phyloP scores from a whole-genome alignment of 2,113 vertebrate genomes.

The Alethe diademata region DNA sequence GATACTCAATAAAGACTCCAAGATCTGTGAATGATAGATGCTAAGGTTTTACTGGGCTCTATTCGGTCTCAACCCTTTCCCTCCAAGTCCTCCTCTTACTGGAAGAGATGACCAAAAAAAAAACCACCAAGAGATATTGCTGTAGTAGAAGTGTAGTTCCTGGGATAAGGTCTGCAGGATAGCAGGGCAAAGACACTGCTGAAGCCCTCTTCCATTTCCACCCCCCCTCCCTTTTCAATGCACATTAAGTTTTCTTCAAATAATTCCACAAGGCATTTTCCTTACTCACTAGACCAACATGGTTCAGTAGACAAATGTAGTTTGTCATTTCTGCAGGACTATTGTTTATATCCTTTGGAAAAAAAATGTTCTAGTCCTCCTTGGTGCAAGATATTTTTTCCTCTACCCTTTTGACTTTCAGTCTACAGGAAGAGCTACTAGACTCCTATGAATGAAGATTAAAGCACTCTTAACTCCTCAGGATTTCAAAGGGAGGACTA shows the following conservation, averaged over 20 bases:
- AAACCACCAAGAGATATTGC: neutral
- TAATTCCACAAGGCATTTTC: conserved; percentile 35
- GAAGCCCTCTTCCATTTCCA: neutral
- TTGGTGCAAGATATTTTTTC: neutral
- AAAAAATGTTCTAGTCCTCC: neutral
- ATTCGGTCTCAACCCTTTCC: neutral
- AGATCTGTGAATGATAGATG: neutral
- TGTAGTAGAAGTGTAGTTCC: neutral
- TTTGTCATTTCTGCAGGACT: conserved; percentile 37
- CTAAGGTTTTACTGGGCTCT: neutral
- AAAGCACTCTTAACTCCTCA: neutral
- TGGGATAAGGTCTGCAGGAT: neutral
- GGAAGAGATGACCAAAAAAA: neutral
- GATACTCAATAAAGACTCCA: neutral
- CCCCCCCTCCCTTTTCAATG: neutral
- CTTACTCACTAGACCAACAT: conserved; percentile 20
- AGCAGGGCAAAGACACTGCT: neutral
- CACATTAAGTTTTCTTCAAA: neutral
- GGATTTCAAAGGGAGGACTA: neutral
- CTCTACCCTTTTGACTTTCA: neutral
- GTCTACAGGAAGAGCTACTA: neutral
- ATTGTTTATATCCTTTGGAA: neutral
- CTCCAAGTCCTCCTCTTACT: neutral
- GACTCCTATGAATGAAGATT: neutral
- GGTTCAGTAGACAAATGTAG: neutral